Conservation (phyloP, 2,113 vertebrate genomes). For the Setophaga kirtlandii region DNA sequence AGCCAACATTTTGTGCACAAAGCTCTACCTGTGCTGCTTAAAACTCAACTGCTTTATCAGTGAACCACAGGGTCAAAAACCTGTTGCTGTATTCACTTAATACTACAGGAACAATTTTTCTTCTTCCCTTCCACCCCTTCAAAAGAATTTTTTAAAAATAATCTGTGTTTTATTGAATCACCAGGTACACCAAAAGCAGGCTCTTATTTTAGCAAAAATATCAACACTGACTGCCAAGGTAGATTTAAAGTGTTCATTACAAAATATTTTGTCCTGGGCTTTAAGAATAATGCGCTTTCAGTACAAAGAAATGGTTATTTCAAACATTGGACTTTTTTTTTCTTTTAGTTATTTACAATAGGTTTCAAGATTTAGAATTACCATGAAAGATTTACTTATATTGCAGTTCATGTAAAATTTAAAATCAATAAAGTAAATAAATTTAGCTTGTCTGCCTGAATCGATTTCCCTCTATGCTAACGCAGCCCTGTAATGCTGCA, state of each 20-base stretch:
- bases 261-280: constrained; percentile 76
- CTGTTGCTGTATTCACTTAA: constrained; percentile 25
- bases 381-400: constrained; percentile 82
- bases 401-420: constrained; percentile 82
- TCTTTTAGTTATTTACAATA: constrained; percentile 77
- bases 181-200: constrained; percentile 45
- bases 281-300: constrained; percentile 75
- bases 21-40: not conserved
- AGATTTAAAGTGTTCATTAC: constrained; percentile 75
- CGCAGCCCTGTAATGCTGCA: constrained; percentile 64
- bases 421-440: constrained; percentile 86
- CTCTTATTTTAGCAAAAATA: constrained; percentile 62
- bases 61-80: constrained; percentile 17
- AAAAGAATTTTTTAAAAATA: not conserved
- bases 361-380: constrained; percentile 81
- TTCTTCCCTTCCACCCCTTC: not conserved
- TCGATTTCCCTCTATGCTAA: constrained; percentile 74
- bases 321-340: constrained; percentile 56
- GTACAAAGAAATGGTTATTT: constrained; percentile 67
- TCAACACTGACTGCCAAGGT: constrained; percentile 63
- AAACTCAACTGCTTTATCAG: not conserved
- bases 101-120: constrained; percentile 52
- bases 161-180: constrained; percentile 59
- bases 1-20: not conserved
- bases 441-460: constrained; percentile 79